phyloP scores from a whole-genome alignment of 2,113 vertebrate species.

The Cisticola juncidis region DNA sequence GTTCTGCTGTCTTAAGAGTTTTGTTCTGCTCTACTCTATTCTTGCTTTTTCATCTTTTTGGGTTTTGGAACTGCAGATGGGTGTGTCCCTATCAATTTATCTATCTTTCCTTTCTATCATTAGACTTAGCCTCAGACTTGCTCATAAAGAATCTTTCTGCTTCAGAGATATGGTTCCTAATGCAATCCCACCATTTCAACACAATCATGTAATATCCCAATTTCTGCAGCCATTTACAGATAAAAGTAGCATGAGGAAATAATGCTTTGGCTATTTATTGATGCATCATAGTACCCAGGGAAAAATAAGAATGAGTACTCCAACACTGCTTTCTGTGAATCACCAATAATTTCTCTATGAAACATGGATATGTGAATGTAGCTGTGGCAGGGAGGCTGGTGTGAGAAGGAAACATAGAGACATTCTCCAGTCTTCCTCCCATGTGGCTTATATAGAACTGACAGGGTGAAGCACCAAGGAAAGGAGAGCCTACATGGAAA shows the following conservation, averaged over 20 bases:
- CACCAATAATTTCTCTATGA: neutral
- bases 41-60: neutral
- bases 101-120: neutral
- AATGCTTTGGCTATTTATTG: neutral
- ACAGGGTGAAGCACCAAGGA: neutral
- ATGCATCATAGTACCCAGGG: neutral
- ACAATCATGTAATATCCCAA: neutral
- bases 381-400: neutral
- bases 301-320: neutral
- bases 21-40: neutral
- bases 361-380: neutral
- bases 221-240: neutral
- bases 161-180: neutral
- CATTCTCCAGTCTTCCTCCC: neutral
- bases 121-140: neutral
- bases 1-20: neutral
- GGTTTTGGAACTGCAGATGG: neutral
- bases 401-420: neutral
- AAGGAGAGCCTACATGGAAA: neutral
- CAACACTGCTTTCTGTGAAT: neutral
- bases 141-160: neutral
- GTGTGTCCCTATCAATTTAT: neutral
- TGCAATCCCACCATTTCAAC: neutral
- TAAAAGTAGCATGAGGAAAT: neutral
- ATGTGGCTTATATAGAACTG: neutral